phyloP scores from a whole-genome alignment of 2,113 vertebrate genomes.

The Neogale vison region DNA sequence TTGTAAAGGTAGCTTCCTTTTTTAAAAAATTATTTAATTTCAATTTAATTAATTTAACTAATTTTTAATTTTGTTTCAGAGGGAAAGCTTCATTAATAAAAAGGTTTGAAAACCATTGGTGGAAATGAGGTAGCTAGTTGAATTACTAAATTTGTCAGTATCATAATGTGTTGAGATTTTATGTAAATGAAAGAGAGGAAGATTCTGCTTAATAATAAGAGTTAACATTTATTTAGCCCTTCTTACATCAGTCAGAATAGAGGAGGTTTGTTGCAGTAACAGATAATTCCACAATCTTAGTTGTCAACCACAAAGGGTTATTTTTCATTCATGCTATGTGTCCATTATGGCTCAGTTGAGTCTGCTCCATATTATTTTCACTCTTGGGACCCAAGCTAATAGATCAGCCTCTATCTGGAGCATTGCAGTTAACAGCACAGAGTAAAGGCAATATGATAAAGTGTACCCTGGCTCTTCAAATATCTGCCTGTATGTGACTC shows the following conservation, averaged over 20 bases:
- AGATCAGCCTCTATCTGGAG: not conserved
- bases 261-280: not conserved
- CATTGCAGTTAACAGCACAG: not conserved
- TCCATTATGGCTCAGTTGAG: not conserved
- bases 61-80: not conserved
- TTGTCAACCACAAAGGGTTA: not conserved
- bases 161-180: not conserved
- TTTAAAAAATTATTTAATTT: not conserved
- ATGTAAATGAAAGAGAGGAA: not conserved
- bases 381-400: not conserved
- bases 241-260: not conserved
- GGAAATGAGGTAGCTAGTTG: not conserved
- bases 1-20: not conserved
- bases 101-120: not conserved
- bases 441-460: not conserved
- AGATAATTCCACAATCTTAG: not conserved
- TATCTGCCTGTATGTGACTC: not conserved
- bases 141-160: slow-evolving; percentile 8
- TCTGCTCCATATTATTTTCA: not conserved
- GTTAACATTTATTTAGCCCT: not conserved
- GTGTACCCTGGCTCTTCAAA: not conserved
- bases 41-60: not conserved
- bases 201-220: not conserved
- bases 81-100: not conserved
- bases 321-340: not conserved